Base-by-base conservation (phyloP, 2,113 vertebrate genomes). In the Paracyprichromis sp. region DNA sequence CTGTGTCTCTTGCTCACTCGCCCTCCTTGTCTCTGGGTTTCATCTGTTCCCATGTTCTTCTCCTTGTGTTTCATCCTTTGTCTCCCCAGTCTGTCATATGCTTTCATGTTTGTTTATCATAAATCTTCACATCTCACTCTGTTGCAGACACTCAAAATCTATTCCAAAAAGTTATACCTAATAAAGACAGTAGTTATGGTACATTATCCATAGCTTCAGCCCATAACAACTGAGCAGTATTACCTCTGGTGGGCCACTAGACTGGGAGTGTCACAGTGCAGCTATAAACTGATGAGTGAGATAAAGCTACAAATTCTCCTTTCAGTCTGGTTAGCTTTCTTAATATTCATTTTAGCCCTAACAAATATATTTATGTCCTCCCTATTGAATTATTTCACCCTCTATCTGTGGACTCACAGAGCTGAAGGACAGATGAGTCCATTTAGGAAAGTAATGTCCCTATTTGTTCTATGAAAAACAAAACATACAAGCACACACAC, bases 291-390 rank as follows among this genome's bases (percentile, higher is more conserved):
- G 61, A 40, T 29, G 26, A 34, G 19, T 59, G 31, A 61, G 71
- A 90, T 82, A 82, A 69, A 84, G 81, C 76, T 36, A 9, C 24
- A 80, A 50, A 78, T 63, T 86, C 59, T 86, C 73, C 76, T 38
- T 81, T 16, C 80, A 88, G 86, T 89, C 83, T 89, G 63, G 9
- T 88, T 59, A 26, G 66, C 56, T 86, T 71, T 90, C 83, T 80
- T 92, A 79, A 86, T 91, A 92, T 79, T 90, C 24, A 76, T 76
- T 90, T 90, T 63, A 91, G 83, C 63, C 56, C 54, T 38, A 92
- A 85, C 36, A 94, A 92, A 94, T 76, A 90, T 87, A 90, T 91
- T 94, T 91, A 93, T 90, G 85, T 84, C 84, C 53, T 19, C 21
- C 17, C 52, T 52, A 95, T 93, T 92, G 71, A 85, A 92, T 93